Conservation (phyloP, 1,140 invertebrate species). For the Zaprionus nigranus region DNA sequence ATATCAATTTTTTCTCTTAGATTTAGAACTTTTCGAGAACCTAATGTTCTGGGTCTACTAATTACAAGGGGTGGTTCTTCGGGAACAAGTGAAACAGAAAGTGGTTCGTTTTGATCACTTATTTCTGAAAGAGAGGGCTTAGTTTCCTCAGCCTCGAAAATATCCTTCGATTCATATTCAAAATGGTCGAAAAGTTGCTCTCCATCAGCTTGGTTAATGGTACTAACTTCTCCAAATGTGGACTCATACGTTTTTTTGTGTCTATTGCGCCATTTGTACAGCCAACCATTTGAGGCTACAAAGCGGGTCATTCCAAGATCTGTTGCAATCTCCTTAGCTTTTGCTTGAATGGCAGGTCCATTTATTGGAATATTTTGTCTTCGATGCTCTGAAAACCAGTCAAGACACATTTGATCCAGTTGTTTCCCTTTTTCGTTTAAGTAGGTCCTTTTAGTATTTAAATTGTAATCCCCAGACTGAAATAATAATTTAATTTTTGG, state of each 20-base stretch:
- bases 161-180: too few species aligned
- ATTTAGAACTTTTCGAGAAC: background rate
- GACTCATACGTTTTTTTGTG: background rate
- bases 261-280: background rate
- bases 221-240: background rate
- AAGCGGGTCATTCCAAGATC: background rate
- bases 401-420: background rate
- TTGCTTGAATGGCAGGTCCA: background rate
- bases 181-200: background rate
- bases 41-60: too few species aligned
- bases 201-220: background rate
- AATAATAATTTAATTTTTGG: background rate
- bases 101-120: too few species aligned
- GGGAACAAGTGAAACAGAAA: too few species aligned
- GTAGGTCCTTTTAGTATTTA: background rate
- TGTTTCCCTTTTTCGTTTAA: background rate
- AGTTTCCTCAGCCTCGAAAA: too few species aligned
- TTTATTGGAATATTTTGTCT: background rate
- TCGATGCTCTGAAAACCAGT: background rate
- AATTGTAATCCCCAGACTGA: background rate
- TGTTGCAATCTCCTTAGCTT: background rate
- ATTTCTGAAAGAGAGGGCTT: too few species aligned
- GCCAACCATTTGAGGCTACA: background rate
- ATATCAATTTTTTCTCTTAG: background rate
- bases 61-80: too few species aligned